A percentile compares a stretch with the other conserved stretches of the same genome.
These are phyloP conservation scores for Labeo calbasu DNA, from an alignment of 2,797 vertebrate genomes.

Conservation along the genomic window DNA sequence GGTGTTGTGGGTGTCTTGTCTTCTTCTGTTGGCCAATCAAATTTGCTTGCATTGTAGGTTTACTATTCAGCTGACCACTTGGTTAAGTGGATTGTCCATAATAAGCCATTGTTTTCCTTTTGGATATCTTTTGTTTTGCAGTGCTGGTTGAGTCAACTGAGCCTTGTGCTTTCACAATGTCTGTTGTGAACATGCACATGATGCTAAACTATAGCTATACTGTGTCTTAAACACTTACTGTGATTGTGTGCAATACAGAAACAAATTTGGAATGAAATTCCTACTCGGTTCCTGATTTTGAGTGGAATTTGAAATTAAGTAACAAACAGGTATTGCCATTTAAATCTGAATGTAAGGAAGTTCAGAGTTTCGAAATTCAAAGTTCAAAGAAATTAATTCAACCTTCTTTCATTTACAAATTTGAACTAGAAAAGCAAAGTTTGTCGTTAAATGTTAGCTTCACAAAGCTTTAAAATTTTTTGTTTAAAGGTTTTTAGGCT, in stretches of 20 bases:
- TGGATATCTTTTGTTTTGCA: conserved; percentile 11
- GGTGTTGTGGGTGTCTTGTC: conserved; percentile 23
- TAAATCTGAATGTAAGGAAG: not conserved
- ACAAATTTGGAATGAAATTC: not conserved
- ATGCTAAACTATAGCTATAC: not conserved
- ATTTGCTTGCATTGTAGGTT: not conserved
- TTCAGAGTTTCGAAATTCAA: not conserved
- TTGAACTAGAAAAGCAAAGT: not conserved
- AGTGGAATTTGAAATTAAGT: not conserved
- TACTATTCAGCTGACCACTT: not conserved
- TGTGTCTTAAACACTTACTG: too few relatives aligned
- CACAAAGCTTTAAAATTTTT: not conserved
- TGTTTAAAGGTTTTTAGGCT: not conserved
- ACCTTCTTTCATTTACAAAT: not conserved
- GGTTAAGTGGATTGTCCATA: not conserved
- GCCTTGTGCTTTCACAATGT: not conserved
- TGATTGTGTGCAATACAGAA: not conserved
- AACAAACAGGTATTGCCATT: not conserved
- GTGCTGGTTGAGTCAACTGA: not conserved
- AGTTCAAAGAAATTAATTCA: not conserved
- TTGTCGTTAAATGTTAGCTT: not conserved
- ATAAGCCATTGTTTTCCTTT: not conserved
- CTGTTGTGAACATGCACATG: not conserved
- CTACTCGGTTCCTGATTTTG: not conserved
- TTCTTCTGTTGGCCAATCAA: conserved; percentile 12